Evolutionary conservation across 2,797 vertebrate genomes (phyloP), one percentile per base, ranked within the genome.

Genomic region (Sciurus vulgaris): DNA sequence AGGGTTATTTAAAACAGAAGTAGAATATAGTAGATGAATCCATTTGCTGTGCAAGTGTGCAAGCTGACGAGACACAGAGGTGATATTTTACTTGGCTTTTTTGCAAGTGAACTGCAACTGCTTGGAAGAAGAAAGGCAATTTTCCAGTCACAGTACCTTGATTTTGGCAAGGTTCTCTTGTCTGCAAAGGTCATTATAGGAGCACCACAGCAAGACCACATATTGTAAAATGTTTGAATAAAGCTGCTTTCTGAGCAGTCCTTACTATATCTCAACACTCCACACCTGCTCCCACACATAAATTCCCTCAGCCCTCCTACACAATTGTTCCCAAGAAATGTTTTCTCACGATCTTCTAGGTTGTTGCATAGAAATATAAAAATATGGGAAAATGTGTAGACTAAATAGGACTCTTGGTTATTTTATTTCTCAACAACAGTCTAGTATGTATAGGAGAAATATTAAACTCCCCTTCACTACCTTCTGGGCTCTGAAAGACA

Each of bases 101-200:
- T 96, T 94, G 12, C 73, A 65, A 74, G 69, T 94, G 41, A 93
- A 70, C 59, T 79, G 1, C n/a, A 73, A 65, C 20, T 90, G 3
- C 77, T 83, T 65, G 11, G 38, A 78, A 85, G 44, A 88, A 92
- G n/a, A 77, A 77, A 94, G 70, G 33, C 38, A 56, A 63, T 91
- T 83, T 86, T 86, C 14, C 33, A n/a, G 81, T 82, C 49, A 79
- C 10, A 92, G 56, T 70, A 7, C 69, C 59, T 83, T 92, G 78
- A 86, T 90, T 94, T 90, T 78, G 65, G 56, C 54, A 89, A 93
- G 47, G 9, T 6, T 44, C 4, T 67, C 33, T 49, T 87, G 7
- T 74, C 65, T 81, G 38, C 35, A 96, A 67, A 95, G 63, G 38
- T 91, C 77, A 38, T 56, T 88, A 14, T 51, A 70, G 44, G n/a